Evolutionary conservation across 2,888 invertebrate species (phyloP).

Genomic region (Agrochola macilenta): DNA sequence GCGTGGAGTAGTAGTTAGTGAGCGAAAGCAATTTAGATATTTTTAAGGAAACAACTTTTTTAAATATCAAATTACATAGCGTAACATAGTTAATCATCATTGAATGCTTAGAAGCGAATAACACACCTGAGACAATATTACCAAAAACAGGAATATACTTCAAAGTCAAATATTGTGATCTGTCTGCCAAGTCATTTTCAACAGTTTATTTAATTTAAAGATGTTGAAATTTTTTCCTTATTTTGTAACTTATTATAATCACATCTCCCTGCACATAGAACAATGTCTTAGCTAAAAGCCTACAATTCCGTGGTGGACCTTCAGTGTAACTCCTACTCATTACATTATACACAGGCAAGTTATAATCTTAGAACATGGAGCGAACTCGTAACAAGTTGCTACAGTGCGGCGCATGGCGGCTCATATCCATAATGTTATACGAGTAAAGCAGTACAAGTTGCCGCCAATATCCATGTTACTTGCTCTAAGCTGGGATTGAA

Average conservation of each 20-base stretch:
- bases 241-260: neutral
- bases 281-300: neutral
- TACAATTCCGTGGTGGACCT: constrained; percentile 15
- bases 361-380: constrained; percentile 37
- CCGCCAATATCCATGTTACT: constrained; percentile 21
- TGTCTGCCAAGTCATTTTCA: neutral
- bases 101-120: neutral
- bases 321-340: constrained; percentile 12
- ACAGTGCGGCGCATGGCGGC: constrained; percentile 15
- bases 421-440: constrained; percentile 27
- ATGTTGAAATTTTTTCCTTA: neutral
- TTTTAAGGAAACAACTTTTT: neutral
- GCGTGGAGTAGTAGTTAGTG: too few species aligned
- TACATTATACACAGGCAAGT: constrained; percentile 41
- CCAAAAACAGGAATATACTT: neutral
- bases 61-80: neutral
- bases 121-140: neutral
- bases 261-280: neutral
- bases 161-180: neutral
- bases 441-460: constrained; percentile 28
- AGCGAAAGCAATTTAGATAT: neutral
- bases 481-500: constrained; percentile 5
- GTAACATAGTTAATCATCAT: too few species aligned
- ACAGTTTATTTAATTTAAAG: neutral
- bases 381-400: constrained; percentile 48